phyloP scores from a whole-genome alignment of 2,797 vertebrate genomes.

The Varecia variegata region DNA sequence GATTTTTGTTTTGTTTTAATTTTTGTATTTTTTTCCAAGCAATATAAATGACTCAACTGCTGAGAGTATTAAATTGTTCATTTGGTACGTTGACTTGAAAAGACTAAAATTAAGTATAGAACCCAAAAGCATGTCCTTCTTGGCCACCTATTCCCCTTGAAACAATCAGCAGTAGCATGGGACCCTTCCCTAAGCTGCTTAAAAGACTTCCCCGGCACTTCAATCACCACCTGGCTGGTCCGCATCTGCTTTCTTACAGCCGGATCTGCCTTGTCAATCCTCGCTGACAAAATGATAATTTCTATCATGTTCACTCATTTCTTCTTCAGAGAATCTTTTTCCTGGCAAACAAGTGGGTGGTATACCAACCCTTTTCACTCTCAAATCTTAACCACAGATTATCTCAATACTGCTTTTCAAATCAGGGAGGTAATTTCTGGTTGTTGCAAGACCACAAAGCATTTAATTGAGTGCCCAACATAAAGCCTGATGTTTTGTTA shows the following conservation, averaged over 20 bases:
- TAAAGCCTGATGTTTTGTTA: slow-evolving; percentile 20
- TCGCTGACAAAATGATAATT: slow-evolving; percentile 32
- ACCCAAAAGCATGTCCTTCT: not conserved
- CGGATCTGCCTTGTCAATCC: not conserved
- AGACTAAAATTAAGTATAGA: not conserved
- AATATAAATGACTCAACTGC: not conserved
- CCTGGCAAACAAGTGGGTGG: slow-evolving; percentile 40
- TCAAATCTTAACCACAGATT: slow-evolving; percentile 12
- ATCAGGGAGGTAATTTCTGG: slow-evolving; percentile 11
- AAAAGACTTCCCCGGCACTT: not conserved
- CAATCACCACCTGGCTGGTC: not conserved
- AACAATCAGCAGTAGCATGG: not conserved
- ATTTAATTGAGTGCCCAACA: not conserved
- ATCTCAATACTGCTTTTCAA: not conserved
- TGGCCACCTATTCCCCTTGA: not conserved
- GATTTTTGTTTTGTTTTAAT: slow-evolving; percentile 24
- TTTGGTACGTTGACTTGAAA: not conserved
- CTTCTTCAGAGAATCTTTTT: slow-evolving; percentile 46
- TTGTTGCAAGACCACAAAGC: not conserved
- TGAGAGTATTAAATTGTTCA: not conserved
- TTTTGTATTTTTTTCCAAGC: not conserved
- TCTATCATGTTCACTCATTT: slow-evolving; percentile 3
- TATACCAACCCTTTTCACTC: slow-evolving; percentile 8
- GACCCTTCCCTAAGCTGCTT: not conserved
- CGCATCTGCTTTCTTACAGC: not conserved